These are phyloP conservation scores for Mylabris sibirica DNA, from an alignment of 2,888 invertebrate genomes.

Conservation along the genomic window DNA sequence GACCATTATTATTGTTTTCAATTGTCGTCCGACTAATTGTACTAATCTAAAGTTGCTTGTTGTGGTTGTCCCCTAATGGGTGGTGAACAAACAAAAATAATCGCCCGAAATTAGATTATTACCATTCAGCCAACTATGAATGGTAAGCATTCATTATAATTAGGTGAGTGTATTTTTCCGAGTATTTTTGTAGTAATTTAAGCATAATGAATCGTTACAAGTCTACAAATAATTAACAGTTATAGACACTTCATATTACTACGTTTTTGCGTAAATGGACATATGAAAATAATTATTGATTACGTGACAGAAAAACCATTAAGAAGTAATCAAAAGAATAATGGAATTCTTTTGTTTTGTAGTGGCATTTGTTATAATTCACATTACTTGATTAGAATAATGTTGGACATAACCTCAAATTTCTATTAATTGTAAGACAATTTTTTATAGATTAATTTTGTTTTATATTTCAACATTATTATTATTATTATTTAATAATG, in stretches of 20 bases:
- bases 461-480: background rate
- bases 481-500: background rate
- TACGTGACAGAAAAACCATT: background rate
- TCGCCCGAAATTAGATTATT: background rate
- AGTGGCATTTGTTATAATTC: background rate
- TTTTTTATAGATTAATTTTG: no score
- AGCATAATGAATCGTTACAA: background rate
- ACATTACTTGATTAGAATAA: no score
- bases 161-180: background rate
- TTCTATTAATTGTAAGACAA: no score
- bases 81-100: background rate
- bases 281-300: background rate
- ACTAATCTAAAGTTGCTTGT: background rate
- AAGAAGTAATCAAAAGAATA: background rate
- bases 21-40: background rate
- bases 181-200: background rate
- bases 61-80: background rate
- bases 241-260: background rate
- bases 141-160: background rate
- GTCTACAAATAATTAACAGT: background rate
- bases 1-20: background rate
- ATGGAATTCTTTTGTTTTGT: background rate
- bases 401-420: no score
- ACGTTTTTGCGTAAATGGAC: background rate
- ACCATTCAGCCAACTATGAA: conserved; percentile 1